These are phyloP conservation scores for Apamea anceps DNA, from an alignment of 2,888 invertebrate species.

Conservation along the genomic window DNA sequence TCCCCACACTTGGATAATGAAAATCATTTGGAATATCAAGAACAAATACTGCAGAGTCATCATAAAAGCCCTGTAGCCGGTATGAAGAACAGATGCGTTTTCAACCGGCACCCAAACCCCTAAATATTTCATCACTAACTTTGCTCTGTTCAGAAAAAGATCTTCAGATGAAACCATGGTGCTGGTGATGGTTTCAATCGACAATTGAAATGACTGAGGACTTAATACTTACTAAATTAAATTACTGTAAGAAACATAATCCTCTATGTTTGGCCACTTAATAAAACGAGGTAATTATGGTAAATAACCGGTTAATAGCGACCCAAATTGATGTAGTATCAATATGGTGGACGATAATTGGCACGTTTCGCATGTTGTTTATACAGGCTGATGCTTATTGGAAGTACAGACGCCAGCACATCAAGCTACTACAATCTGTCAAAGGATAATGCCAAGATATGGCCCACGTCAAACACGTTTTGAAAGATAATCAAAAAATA, in stretches of 20 bases:
- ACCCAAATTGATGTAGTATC: conserved; percentile 49
- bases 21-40: conserved; percentile 82
- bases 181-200: not conserved
- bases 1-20: conserved; percentile 83
- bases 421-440: too few species aligned
- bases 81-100: conserved; percentile 70
- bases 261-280: conserved; percentile 56
- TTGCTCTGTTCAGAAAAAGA: conserved; percentile 82
- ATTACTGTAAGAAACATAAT: conserved; percentile 24
- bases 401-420: not conserved
- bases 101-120: conserved; percentile 82
- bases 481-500: too few species aligned
- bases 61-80: conserved; percentile 77
- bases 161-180: conserved; percentile 70
- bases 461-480: too few species aligned
- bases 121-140: conserved; percentile 82
- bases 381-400: conserved; percentile 20
- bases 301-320: conserved; percentile 51
- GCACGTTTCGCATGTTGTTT: conserved; percentile 48
- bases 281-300: conserved; percentile 58
- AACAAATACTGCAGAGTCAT: conserved; percentile 81
- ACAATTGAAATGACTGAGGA: conserved; percentile 20
- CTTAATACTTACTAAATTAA: conserved; percentile 1
- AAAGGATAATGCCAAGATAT: too few species aligned
- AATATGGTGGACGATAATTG: conserved; percentile 58